Conservation (phyloP, 37 sponge, comb jelly and placozoan species). For the Bolinopsis microptera region DNA sequence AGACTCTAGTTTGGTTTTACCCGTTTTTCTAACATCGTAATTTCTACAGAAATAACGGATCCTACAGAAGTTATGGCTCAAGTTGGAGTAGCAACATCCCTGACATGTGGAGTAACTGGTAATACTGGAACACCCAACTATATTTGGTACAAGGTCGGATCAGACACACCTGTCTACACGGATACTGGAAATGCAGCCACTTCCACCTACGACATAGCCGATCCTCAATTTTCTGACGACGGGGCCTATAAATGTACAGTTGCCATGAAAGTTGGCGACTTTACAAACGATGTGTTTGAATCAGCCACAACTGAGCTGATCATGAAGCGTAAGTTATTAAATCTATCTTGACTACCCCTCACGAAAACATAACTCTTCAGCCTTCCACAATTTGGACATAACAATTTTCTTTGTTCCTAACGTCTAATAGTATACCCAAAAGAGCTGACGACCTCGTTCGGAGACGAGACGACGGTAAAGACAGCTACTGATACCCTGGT, state of each 20-base stretch:
- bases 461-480: background rate
- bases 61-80: background rate
- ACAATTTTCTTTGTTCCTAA: background rate
- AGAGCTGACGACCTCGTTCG: background rate
- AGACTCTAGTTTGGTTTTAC: too few species aligned
- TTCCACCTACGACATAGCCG: background rate
- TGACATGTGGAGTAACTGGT: slow-evolving; percentile 10
- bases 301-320: background rate
- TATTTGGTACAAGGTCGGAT: background rate
- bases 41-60: slow-evolving; percentile 46
- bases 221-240: background rate
- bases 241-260: background rate
- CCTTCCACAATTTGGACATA: too few species aligned
- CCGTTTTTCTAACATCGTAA: too few species aligned
- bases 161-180: background rate
- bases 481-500: background rate
- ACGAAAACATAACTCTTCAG: too few species aligned
- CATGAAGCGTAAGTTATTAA: background rate
- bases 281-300: background rate
- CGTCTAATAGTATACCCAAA: background rate
- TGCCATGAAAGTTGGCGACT: background rate
- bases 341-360: too few species aligned
- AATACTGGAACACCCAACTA: background rate
- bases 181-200: background rate
- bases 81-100: background rate